Base-by-base conservation (phyloP, 2,888 invertebrate species). In the Hermodice carunculata region DNA sequence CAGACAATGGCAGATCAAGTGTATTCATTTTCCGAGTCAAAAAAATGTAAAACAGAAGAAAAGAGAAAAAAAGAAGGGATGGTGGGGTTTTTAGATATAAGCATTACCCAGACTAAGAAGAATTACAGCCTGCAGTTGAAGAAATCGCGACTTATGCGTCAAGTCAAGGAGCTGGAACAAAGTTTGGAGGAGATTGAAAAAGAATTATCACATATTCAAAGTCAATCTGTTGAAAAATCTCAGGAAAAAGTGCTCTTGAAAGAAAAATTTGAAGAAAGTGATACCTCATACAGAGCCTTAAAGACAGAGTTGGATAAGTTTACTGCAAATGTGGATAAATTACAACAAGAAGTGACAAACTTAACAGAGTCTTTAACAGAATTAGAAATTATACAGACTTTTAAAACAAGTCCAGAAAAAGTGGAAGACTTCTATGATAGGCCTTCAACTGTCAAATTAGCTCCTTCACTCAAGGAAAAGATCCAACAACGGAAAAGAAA, bases 341-440 rank as follows among this genome's bases (percentile, higher is more conserved):
- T 84, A 22, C 78, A 81, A 64, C 72, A 75, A n/a, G 82, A 83
- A 65, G 76, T 83, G 31, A 76, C 72, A 4, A 74, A 76, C 26
- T 61, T 84, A 11, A 78, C 80, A 0, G 77, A 75, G 2, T 76
- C 79, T 46, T 61, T 84, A 17, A 67, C 76, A 11, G 79, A 81
- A 59, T 71, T 84, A 43, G 83, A 84, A 68, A 80, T 79, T 52
- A 80, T 84, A 58, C 82, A 84, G 66, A 80, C 79, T 17, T 76
- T 79, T 44, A 81, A 82, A 71, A 82, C 82, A 5, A 79, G 80
- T 43, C 83, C 83, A 6, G 84, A 84, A 67, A 81, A 78, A 31
- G 74, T 83, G 17, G 84, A 84, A 49, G 79, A 79, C 31, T 77
- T 84, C n/a, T 79, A 77, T 59, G 84, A 83, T 54, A 61, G 79